Evolutionary conservation across 2,113 vertebrate species (phyloP).

Genomic region (Hyla sarda): DNA sequence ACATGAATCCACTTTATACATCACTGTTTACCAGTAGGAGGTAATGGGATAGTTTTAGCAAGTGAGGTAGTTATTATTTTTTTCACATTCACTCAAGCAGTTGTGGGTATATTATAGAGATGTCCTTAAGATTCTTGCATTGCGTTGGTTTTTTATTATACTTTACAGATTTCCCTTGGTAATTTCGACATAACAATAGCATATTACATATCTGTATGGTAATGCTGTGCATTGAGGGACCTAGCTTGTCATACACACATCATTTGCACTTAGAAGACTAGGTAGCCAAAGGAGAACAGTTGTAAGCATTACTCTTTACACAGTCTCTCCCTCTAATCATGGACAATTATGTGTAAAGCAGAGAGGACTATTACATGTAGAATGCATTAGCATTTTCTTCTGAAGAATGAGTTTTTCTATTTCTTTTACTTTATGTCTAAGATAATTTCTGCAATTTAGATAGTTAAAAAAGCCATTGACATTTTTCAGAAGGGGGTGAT

Average conservation of each 20-base stretch:
- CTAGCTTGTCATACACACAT: slow-evolving; percentile 20
- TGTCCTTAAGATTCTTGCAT: not conserved
- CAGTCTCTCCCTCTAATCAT: slow-evolving; percentile 36
- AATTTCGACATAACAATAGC: slow-evolving; percentile 7
- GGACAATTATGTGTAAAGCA: slow-evolving; percentile 41
- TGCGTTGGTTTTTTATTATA: not conserved
- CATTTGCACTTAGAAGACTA: slow-evolving; percentile 46
- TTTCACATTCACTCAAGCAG: not conserved
- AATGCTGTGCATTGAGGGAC: not conserved
- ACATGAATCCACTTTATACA: not conserved
- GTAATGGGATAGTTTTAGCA: not conserved
- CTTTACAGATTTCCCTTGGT: not conserved
- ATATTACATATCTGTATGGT: not conserved
- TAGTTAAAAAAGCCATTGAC: not conserved
- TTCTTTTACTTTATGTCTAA: not conserved
- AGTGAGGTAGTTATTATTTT: not conserved
- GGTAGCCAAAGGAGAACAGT: slow-evolving; percentile 4
- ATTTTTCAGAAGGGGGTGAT: not conserved
- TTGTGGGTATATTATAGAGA: too few relatives aligned
- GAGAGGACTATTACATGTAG: slow-evolving; percentile 9
- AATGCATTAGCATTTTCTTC: slow-evolving; percentile 38
- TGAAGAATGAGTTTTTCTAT: slow-evolving; percentile 1
- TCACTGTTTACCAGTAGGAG: not conserved
- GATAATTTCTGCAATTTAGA: not conserved
- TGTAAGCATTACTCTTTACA: slow-evolving; percentile 23